Evolutionary conservation across 2,113 vertebrate species (phyloP).

Genomic region (Apteryx owenii): DNA sequence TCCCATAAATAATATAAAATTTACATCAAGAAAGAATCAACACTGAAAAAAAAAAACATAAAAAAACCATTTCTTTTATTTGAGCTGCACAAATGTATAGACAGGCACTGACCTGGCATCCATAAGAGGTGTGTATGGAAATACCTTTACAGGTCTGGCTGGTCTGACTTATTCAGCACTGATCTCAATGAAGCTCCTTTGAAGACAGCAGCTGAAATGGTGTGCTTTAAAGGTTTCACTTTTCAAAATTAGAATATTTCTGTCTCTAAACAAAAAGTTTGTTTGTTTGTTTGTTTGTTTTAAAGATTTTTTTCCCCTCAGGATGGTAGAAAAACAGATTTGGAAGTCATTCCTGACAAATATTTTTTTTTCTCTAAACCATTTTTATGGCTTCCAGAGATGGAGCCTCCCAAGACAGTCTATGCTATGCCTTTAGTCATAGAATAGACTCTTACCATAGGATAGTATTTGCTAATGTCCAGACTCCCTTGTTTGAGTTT

Average conservation of each 20-base stretch:
- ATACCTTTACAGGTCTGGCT: not conserved
- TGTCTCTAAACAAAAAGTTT: not conserved
- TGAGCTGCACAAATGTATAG: not conserved
- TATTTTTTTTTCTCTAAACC: not conserved
- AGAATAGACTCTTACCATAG: too few species aligned
- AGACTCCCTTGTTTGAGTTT: not conserved
- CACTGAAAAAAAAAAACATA: not conserved
- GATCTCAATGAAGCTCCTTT: not conserved
- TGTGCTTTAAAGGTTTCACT: not conserved
- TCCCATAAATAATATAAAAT: not conserved
- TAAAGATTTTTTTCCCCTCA: not conserved
- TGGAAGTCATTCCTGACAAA: not conserved
- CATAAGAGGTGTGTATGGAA: not conserved
- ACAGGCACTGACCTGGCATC: not conserved
- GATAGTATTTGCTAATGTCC: too few species aligned
- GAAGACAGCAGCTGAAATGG: not conserved
- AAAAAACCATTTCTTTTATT: not conserved
- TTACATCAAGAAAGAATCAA: not conserved
- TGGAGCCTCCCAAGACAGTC: too few species aligned
- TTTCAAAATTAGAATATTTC: not conserved
- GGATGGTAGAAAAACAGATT: not conserved
- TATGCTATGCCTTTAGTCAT: too few species aligned
- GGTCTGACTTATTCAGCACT: not conserved
- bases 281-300: not conserved
- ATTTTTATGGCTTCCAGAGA: not conserved